Base-by-base conservation (phyloP, 53 echinoderm and acorn worm species). In the Zoroaster sp. region DNA sequence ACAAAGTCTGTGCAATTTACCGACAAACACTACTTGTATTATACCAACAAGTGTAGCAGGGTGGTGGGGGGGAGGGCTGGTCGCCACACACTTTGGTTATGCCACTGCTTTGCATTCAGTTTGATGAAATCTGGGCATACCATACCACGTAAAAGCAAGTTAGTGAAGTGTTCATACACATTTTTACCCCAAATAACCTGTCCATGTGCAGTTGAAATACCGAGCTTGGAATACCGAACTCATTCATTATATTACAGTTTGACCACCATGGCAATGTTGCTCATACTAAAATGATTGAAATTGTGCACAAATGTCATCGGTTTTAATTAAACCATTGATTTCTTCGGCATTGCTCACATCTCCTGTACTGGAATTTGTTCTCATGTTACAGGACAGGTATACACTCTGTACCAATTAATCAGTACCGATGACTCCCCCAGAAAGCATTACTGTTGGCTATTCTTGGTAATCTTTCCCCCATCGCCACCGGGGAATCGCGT, bases 261-360 rank as follows among this genome's bases (percentile, higher is more conserved):
- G 18, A 54, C 35, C 54, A 78, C n/a, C 4, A 39, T 35, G 21
- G n/a, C 47, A 52, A 49, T 59, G 37, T 54, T 78, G n/a, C 78
- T 18, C 55, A 59, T 36, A 55, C 35, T n/a, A 15, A 38, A 78
- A 34, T 59, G 59, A 78, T 59, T 17, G 40, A 59, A 78, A 78
- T 78, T 36, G 59, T 10, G 37, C 38, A 55, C 78, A 78, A 55
- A 59, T 78, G 78, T 59, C 78, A 78, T 55, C 20, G 35, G 55
- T 55, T 59, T 78, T 78, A 78, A 78, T 78, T 78, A 78, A 59
- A 35, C 53, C 78, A 78, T 78, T 78, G 78, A 78, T 78, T 59
- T 52, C 77, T 77, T 32, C 1, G 32, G 25, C 25, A 46, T 32
- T 55, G 37, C 37, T 47, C 17, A 47, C 35, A 34, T 31, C 28